These are phyloP conservation scores for Cerceris rybyensis DNA, from an alignment of 2,888 invertebrate species.

Conservation along the genomic window DNA sequence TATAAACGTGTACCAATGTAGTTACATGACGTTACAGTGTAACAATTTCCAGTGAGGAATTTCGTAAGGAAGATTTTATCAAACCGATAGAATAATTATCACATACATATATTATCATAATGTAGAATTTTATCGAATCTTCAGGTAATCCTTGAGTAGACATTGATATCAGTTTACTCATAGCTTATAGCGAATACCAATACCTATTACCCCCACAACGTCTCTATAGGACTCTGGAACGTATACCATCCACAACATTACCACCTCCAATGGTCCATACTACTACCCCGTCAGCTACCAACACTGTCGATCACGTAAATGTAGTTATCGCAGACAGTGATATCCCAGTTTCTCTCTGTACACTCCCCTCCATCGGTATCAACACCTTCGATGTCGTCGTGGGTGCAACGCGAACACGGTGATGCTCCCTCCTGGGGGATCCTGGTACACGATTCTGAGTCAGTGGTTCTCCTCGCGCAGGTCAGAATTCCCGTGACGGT, in stretches of 20 bases:
- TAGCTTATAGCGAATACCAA: not conserved
- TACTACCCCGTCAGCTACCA: not conserved
- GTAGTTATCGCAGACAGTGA: slow-evolving; percentile 20
- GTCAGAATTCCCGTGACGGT: slow-evolving; percentile 55
- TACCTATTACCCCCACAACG: not conserved
- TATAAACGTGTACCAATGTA: no score
- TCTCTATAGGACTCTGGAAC: not conserved
- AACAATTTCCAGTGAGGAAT: no score
- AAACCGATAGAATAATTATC: no score
- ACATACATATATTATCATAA: no score
- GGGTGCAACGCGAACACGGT: slow-evolving; percentile 19
- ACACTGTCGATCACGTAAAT: not conserved
- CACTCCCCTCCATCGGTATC: slow-evolving; percentile 1
- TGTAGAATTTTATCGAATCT: no score
- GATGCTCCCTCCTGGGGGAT: slow-evolving; percentile 16
- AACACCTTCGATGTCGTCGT: slow-evolving; percentile 23
- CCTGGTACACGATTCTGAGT: slow-evolving; percentile 46
- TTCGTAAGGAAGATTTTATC: no score
- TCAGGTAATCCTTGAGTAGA: no score
- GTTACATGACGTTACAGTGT: no score
- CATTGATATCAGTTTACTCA: no score
- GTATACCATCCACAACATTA: not conserved
- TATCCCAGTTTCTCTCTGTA: slow-evolving; percentile 2
- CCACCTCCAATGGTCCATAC: not conserved
- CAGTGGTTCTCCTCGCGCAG: slow-evolving; percentile 66